phyloP scores from a whole-genome alignment of 2,888 invertebrate genomes.

The Alentia gelatinosa region DNA sequence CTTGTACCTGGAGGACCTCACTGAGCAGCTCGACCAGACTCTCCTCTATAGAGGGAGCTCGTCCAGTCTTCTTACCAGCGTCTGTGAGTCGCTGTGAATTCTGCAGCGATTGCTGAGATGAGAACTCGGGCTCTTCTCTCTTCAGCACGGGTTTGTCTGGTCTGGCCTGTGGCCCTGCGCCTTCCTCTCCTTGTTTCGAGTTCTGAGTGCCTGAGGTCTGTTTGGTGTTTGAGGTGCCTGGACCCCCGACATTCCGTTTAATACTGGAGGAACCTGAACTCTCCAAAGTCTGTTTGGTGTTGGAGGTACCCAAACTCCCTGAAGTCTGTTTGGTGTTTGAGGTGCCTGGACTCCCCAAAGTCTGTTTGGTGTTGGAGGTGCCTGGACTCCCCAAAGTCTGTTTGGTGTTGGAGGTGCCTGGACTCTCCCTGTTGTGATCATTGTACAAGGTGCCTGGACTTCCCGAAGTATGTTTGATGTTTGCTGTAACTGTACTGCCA shows the following conservation, averaged over 20 bases:
- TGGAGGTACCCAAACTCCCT: too few relatives aligned
- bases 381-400: not conserved
- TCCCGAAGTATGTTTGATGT: too few relatives aligned
- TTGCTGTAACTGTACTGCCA: not conserved
- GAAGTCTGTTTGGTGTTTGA: too few relatives aligned
- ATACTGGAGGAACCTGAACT: too few relatives aligned
- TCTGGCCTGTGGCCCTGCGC: not conserved
- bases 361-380: too few relatives aligned
- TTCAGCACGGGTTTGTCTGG: not conserved
- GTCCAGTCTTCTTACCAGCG: too few relatives aligned
- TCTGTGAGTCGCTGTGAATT: too few relatives aligned
- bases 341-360: too few relatives aligned
- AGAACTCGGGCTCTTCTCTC: not conserved
- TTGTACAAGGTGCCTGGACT: not conserved
- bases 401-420: not conserved
- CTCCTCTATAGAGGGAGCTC: not conserved
- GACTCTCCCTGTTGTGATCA: not conserved
- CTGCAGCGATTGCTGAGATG: not conserved
- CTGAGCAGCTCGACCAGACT: not conserved
- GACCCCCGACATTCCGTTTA: too few relatives aligned
- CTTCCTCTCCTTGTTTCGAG: not conserved
- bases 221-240: not conserved
- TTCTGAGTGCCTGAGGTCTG: not conserved
- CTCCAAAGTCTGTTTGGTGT: too few relatives aligned
- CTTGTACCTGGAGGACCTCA: not conserved